Conservation (phyloP, 2,113 vertebrate species). For the Antechinus stuartii region DNA sequence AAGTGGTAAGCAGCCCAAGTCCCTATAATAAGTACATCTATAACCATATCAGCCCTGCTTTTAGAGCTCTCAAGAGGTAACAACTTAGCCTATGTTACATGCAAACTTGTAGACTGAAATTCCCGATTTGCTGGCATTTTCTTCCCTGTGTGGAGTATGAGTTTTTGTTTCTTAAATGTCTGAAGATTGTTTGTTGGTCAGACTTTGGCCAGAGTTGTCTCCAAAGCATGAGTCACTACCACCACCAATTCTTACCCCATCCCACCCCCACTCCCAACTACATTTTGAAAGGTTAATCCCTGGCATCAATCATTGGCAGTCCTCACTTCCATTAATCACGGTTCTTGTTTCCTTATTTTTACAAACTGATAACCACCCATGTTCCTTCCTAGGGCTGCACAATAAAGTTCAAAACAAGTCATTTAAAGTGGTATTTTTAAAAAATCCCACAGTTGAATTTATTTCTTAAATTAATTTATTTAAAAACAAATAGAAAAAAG, state of each 20-base stretch:
- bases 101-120: constrained; percentile 14
- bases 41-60: background rate
- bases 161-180: constrained; percentile 36
- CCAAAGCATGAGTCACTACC: constrained; percentile 53
- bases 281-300: constrained; percentile 63
- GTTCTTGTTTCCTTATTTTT: constrained; percentile 73
- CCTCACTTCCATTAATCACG: constrained; percentile 49
- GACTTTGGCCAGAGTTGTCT: constrained; percentile 37
- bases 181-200: constrained; percentile 29
- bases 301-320: constrained; percentile 48
- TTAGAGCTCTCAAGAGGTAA: background rate
- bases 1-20: background rate
- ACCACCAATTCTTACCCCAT: background rate
- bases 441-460: too few species aligned
- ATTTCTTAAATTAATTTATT: too few species aligned
- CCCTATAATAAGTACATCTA: background rate
- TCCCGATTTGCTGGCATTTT: constrained; percentile 23
- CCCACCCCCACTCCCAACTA: constrained; percentile 11
- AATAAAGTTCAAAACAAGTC: constrained; percentile 42
- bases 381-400: constrained; percentile 48
- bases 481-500: too few species aligned
- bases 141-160: background rate
- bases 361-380: constrained; percentile 59
- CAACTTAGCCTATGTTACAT: background rate
- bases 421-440: constrained; percentile 35